A percentile compares a stretch with the other conserved stretches of the same genome.
Evolutionary conservation across 2,113 vertebrate genomes (phyloP).

Genomic region (Otocyon megalotis): DNA sequence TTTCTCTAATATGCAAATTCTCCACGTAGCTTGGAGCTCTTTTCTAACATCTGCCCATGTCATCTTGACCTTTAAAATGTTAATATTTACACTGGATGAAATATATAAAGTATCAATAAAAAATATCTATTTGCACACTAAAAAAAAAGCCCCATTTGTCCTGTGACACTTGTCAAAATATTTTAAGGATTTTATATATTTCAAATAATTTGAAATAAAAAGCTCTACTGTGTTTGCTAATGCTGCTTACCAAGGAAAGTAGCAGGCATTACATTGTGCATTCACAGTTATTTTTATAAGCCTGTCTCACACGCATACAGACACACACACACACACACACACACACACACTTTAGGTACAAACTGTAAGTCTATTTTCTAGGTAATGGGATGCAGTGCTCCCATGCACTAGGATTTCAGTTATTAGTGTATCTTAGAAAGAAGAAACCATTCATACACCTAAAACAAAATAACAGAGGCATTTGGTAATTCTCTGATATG

Average conservation of each 20-base stretch:
- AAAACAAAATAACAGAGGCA: neutral
- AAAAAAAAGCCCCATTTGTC: neutral
- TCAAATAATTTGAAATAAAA: conserved; percentile 53
- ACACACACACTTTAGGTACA: conserved; percentile 52
- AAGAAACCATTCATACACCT: conserved; percentile 20
- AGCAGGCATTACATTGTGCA: neutral
- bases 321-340: neutral
- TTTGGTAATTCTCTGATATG: conserved; percentile 58
- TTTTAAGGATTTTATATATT: conserved; percentile 7
- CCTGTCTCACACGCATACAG: neutral
- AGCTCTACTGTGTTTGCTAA: neutral
- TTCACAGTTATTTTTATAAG: conserved; percentile 52
- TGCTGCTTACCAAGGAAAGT: neutral
- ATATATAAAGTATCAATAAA: conserved; percentile 13
- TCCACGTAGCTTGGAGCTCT: neutral
- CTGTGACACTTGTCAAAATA: conserved; percentile 25
- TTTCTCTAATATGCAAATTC: conserved; percentile 30
- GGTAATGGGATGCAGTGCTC: conserved; percentile 45
- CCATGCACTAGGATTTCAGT: conserved; percentile 12
- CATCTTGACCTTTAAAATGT: neutral
- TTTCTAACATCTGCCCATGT: neutral
- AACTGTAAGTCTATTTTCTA: conserved; percentile 53
- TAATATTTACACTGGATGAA: conserved; percentile 1
- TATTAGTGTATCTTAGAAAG: conserved; percentile 42
- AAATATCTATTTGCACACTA: neutral